Evolutionary conservation across 2,888 invertebrate species (phyloP).

Genomic region (Linhomoeus sp.): DNA sequence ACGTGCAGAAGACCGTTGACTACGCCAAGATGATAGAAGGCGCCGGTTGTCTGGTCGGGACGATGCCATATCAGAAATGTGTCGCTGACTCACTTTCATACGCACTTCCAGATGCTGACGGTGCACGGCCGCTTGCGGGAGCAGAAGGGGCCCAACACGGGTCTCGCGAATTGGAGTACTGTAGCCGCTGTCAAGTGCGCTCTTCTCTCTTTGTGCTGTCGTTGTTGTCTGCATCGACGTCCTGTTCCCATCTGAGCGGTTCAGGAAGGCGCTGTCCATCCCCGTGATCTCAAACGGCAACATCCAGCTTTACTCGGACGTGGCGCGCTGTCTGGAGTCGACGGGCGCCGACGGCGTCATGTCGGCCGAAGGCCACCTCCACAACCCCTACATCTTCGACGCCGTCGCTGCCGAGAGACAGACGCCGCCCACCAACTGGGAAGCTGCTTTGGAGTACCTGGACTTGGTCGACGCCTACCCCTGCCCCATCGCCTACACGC

Average conservation of each 20-base stretch:
- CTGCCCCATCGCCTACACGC: constrained; percentile 64
- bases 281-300: constrained; percentile 96
- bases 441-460: constrained; percentile 68
- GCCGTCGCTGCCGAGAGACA: constrained; percentile 20
- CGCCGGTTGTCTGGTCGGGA: constrained; percentile 51
- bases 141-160: constrained; percentile 85
- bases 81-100: neutral
- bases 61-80: neutral
- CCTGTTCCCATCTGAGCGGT: neutral
- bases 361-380: constrained; percentile 69
- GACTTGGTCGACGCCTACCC: constrained; percentile 58
- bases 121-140: constrained; percentile 88
- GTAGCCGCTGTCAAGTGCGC: constrained; percentile 66
- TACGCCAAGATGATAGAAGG: constrained; percentile 84
- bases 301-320: constrained; percentile 71
- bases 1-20: constrained; percentile 57
- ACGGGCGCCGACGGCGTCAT: constrained; percentile 54
- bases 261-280: constrained; percentile 57
- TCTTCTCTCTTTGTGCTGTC: neutral
- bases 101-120: constrained; percentile 48
- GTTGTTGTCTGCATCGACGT: too few relatives aligned
- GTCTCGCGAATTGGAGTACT: constrained; percentile 77
- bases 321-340: constrained; percentile 55
- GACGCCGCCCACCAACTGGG: constrained; percentile 42
- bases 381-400: constrained; percentile 74